Base-by-base conservation (phyloP, 37 sponge, comb jelly and placozoan species). In the Eunapius fragilis region DNA sequence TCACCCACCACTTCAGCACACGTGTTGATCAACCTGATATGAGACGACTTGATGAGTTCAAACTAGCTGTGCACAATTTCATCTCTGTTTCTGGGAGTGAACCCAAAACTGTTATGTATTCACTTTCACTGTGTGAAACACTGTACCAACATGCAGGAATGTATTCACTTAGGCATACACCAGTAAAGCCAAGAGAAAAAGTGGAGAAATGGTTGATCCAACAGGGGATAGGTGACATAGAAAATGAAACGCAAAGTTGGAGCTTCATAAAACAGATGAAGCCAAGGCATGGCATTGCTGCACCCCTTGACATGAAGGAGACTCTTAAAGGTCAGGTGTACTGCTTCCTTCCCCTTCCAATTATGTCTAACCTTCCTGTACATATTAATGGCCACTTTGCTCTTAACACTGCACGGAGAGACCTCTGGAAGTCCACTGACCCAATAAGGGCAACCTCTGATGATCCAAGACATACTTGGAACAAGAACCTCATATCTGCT, bases 361-460 rank as follows among this genome's bases (percentile, higher is more conserved):
- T 81, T 11, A 31, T 58, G 17, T 73, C 81, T 23, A 31, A 34
- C 26, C 78, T 92, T 69, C 93, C 91, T 25, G 88, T 95, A 30
- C 93, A 92, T 50, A 70, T 95, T 3, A 83, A 95, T 92, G 96
- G 93, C 10, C 86, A 90, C 76, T 95, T 95, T 72, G 73, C 86
- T 10, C 69, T 95, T 25, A 78, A 89, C 84, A 69, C 88, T 27
- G 74, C 76, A 49, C 86, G 94, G 25, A 71, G 94, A 77, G 70
- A 82, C 31, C 80, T 93, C 25, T 93, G 90, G 90, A 48, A 75
- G 30, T 27, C 72, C 24, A 84, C 84, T 37, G 45, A 84, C 37
- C 80, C 84, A 75, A 70, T 71, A 19, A 32, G 69, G 23, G 70
- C 25, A 45, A 71, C 13, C n/a, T 7, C 34, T 32, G 72, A 71